Percentiles rank a stretch among this genome's conserved stretches.
phyloP scores from a whole-genome alignment of 2,797 vertebrate genomes.

The Syndactyla subalaris region DNA sequence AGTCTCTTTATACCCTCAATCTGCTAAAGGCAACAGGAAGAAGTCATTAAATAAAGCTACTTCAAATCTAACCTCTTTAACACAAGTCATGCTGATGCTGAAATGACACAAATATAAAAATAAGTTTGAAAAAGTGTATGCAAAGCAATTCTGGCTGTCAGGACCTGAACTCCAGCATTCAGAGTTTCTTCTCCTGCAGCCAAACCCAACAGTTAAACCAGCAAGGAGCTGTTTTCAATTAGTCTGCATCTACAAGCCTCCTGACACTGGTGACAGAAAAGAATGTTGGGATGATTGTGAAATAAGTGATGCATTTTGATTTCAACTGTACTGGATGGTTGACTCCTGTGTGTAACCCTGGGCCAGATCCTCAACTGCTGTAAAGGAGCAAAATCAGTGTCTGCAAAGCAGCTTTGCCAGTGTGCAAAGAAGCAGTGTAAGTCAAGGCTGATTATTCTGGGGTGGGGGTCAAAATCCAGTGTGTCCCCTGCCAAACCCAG shows the following conservation, averaged over 20 bases:
- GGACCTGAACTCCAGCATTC: neutral
- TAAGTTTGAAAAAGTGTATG: neutral
- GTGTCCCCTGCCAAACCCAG: neutral
- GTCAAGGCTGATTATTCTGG: neutral
- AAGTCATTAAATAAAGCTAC: neutral
- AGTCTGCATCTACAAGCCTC: neutral
- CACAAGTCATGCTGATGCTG: neutral
- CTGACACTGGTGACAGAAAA: neutral
- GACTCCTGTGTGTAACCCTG: neutral
- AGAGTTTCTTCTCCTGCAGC: neutral
- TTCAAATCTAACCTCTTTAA: neutral
- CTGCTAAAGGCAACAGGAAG: neutral
- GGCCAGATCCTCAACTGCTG: neutral
- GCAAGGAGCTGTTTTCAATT: neutral
- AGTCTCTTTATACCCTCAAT: neutral
- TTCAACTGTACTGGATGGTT: neutral
- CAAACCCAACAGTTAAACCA: neutral
- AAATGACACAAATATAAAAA: neutral
- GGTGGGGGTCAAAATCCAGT: neutral
- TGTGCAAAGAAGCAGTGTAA: neutral
- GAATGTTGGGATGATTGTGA: rapidly evolving
- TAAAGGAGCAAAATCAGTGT: neutral
- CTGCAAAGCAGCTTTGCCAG: neutral
- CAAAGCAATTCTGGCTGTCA: neutral
- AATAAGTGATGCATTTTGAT: neutral